Percentiles rank a stretch among this genome's conserved stretches.
These are phyloP conservation scores for Lasioglossum pauxillum DNA, from an alignment of 2,888 invertebrate species.

Conservation along the genomic window DNA sequence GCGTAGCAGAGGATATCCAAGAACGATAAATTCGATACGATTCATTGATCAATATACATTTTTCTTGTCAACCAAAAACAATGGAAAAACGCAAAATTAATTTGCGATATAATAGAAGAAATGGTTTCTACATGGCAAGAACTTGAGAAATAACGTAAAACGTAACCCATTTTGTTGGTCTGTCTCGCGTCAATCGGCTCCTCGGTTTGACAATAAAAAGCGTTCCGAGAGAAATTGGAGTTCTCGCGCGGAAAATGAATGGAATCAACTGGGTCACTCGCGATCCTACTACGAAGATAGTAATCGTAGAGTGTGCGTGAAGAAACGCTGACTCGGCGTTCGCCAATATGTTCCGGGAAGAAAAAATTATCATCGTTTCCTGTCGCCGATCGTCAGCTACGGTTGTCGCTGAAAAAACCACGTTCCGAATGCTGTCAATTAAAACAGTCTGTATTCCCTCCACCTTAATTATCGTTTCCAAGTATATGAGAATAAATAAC, in stretches of 20 bases:
- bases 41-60: too few species aligned
- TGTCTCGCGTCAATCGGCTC: neutral
- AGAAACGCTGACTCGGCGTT: neutral
- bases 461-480: neutral
- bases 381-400: neutral
- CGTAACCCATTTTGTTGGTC: neutral
- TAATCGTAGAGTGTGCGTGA: constrained; percentile 2
- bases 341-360: neutral
- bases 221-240: neutral
- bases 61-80: too few species aligned
- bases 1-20: too few species aligned
- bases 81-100: too few species aligned
- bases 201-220: neutral
- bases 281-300: neutral
- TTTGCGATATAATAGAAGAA: neutral
- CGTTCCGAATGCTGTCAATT: neutral
- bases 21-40: too few species aligned
- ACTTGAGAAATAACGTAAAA: neutral
- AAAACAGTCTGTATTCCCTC: neutral
- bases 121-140: neutral
- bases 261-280: neutral
- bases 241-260: neutral
- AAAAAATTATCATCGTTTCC: neutral
- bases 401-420: too few species aligned
- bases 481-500: neutral